Evolutionary conservation across 2,888 invertebrate species (phyloP).

Genomic region (Agrochola litura): DNA sequence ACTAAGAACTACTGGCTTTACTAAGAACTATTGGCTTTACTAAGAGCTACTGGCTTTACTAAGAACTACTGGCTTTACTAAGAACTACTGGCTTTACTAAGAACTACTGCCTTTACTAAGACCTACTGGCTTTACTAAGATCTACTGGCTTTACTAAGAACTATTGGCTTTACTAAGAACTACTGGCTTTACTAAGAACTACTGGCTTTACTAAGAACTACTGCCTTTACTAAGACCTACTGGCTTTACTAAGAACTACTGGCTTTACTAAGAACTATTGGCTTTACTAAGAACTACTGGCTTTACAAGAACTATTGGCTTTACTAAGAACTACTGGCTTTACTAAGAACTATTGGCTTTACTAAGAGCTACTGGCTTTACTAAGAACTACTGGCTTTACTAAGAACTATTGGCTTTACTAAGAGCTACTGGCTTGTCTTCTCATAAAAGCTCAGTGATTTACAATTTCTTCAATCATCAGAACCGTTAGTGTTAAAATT

Average conservation of each 20-base stretch:
- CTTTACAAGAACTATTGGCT: not conserved
- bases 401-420: not conserved
- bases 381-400: no score
- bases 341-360: not conserved
- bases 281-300: no score
- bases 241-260: not conserved
- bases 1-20: no score
- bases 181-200: not conserved
- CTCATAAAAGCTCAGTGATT: constrained; percentile 1
- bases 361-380: no score
- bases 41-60: not conserved
- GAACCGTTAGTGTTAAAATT: not conserved
- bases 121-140: not conserved
- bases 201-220: not conserved
- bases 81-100: not conserved
- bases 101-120: not conserved
- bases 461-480: not conserved
- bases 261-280: no score
- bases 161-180: no score
- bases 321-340: not conserved
- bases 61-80: no score
- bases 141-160: no score
- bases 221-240: not conserved
- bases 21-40: not conserved
- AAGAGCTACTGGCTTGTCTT: not conserved